These are phyloP conservation scores for Manacus vitellinus DNA, from an alignment of 2,113 vertebrate genomes.

Conservation along the genomic window DNA sequence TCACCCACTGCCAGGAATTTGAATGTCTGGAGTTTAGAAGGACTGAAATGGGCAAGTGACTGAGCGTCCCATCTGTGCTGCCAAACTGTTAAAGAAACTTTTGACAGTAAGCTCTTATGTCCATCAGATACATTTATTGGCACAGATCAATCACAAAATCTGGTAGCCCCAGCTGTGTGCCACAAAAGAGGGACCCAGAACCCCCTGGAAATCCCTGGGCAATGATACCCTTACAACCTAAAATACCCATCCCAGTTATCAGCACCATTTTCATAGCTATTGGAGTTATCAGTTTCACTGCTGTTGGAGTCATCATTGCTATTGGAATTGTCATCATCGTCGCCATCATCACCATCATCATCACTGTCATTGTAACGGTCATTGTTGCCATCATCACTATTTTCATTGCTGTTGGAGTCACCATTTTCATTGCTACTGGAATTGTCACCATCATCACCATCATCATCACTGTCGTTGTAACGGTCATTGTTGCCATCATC, in stretches of 20 bases:
- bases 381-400: not conserved
- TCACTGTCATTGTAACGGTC: not conserved
- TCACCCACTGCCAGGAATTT: not conserved
- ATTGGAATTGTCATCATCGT: not conserved
- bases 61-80: not conserved
- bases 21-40: not conserved
- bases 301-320: not conserved
- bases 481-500: not conserved
- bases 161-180: not conserved
- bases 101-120: not conserved
- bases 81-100: not conserved
- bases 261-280: not conserved
- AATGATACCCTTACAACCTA: not conserved
- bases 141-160: not conserved
- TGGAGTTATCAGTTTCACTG: not conserved
- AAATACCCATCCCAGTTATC: not conserved
- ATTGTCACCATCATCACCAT: not conserved
- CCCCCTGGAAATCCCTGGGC: not conserved
- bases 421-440: not conserved
- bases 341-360: not conserved
- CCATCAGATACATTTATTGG: not conserved
- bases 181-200: not conserved
- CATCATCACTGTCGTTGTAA: rapidly evolving
- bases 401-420: not conserved
- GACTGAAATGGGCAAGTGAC: not conserved